phyloP scores from a whole-genome alignment of 1,140 invertebrate genomes.

The Diorhabda elongata region DNA sequence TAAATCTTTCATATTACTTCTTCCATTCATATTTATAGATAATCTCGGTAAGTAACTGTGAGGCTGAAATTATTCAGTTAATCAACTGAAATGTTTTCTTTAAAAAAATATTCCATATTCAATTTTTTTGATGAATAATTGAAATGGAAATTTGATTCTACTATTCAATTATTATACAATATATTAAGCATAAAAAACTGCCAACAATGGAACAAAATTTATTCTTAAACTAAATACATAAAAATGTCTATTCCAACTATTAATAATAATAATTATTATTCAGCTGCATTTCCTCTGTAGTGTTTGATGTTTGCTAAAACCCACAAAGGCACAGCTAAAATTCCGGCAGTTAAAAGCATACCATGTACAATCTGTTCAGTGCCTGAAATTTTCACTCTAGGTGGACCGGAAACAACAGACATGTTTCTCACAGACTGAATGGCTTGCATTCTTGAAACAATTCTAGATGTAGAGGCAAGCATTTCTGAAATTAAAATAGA shows the following conservation, averaged over 20 bases:
- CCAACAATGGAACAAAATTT: neutral
- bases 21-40: no score
- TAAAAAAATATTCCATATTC: no score
- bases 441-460: slow-evolving; percentile 17
- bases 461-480: slow-evolving; percentile 21
- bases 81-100: no score
- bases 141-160: no score
- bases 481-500: slow-evolving; percentile 11
- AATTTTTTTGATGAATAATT: no score
- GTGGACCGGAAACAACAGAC: slow-evolving; percentile 32
- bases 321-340: slow-evolving; percentile 29
- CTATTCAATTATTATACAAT: no score
- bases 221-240: slow-evolving; percentile 4
- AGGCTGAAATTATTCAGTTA: no score
- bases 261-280: neutral
- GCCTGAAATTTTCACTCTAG: slow-evolving; percentile 30
- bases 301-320: slow-evolving; percentile 35
- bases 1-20: no score
- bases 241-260: slow-evolving; percentile 2
- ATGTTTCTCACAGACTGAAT: slow-evolving; percentile 25
- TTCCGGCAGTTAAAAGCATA: slow-evolving; percentile 22
- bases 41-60: no score
- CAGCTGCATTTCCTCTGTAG: slow-evolving; percentile 23
- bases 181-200: no score
- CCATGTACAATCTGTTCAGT: slow-evolving; percentile 36